These are phyloP conservation scores for Triplophysa dalaica DNA, from an alignment of 2,113 vertebrate species.

Conservation along the genomic window DNA sequence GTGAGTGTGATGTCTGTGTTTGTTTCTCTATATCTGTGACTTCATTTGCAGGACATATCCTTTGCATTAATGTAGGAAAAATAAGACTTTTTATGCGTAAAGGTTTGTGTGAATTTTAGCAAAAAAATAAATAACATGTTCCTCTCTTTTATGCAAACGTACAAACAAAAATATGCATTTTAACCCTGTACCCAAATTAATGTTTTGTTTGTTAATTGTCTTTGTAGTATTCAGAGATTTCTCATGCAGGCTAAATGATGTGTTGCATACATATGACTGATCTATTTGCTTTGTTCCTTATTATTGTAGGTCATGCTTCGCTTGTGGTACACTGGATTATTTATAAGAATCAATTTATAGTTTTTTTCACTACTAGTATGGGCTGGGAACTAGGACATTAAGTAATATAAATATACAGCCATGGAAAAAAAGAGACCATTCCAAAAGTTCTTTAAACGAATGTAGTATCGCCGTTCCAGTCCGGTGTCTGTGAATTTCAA, in stretches of 20 bases:
- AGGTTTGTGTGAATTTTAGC: neutral
- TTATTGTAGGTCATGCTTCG: conserved; percentile 10
- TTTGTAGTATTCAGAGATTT: conserved; percentile 35
- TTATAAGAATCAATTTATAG: neutral
- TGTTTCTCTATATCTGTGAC: conserved; percentile 29
- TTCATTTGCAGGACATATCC: neutral
- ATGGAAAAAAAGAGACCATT: no score
- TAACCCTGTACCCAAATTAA: conserved; percentile 22
- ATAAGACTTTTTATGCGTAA: neutral
- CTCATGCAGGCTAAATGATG: conserved; percentile 48
- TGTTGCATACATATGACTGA: conserved; percentile 32
- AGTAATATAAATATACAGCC: no score
- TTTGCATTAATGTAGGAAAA: neutral
- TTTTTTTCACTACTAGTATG: no score
- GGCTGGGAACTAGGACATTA: no score
- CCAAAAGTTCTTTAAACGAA: no score
- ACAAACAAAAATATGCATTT: conserved; percentile 1
- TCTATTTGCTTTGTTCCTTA: conserved; percentile 34
- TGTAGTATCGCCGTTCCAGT: no score
- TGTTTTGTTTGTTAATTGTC: conserved; percentile 32
- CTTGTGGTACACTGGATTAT: conserved; percentile 7
- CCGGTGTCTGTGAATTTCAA: no score
- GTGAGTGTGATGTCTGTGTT: conserved; percentile 14
- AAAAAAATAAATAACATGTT: no score
- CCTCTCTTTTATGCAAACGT: neutral